These are phyloP conservation scores for Myodes glareolus DNA, from an alignment of 2,113 vertebrate species.

Conservation along the genomic window DNA sequence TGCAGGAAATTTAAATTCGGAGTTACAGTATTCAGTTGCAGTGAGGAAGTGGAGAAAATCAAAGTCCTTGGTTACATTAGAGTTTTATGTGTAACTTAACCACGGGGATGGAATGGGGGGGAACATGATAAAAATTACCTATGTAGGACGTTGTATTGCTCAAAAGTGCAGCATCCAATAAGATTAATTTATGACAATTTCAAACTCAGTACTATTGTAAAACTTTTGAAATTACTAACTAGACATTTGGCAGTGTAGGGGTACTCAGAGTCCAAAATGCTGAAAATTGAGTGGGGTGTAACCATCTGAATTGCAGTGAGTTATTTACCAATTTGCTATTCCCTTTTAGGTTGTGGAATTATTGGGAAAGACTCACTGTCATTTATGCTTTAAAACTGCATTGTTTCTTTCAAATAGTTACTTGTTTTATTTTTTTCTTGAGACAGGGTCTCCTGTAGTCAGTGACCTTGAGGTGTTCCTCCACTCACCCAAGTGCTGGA, in stretches of 20 bases:
- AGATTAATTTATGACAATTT: background rate
- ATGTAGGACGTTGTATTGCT: fast-evolving
- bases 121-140: fast-evolving
- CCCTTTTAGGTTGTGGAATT: conserved; percentile 17
- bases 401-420: background rate
- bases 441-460: background rate
- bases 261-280: background rate
- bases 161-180: background rate
- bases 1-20: conserved; percentile 23
- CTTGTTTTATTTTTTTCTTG: background rate
- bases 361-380: background rate
- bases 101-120: background rate
- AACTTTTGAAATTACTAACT: background rate
- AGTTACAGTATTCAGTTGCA: background rate
- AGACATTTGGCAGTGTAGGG: background rate
- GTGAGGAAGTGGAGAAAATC: conserved; percentile 4
- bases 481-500: background rate
- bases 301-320: conserved; percentile 23
- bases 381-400: background rate
- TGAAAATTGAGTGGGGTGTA: background rate
- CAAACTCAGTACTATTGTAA: background rate
- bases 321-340: conserved; percentile 36
- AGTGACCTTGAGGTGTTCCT: background rate
- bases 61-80: background rate
- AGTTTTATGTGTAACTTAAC: conserved; percentile 34